Percentiles rank a stretch among this genome's conserved stretches.
Conservation (phyloP, 2,888 invertebrate genomes). For the Acrobasis suavella region DNA sequence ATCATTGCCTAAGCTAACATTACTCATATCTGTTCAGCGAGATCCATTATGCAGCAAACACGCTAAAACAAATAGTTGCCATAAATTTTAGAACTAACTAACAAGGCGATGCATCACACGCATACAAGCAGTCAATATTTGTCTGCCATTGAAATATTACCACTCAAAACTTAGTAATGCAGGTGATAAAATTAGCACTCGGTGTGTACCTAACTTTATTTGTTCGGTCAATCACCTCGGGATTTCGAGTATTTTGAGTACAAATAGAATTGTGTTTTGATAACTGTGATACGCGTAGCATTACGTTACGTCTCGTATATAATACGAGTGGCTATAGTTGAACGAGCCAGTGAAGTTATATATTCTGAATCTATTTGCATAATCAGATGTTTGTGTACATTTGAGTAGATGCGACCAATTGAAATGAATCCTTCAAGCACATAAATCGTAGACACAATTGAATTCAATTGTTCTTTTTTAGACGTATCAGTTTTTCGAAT, state of each 20-base stretch:
- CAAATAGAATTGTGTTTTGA: slow-evolving; percentile 14
- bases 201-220: slow-evolving; percentile 53
- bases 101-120: slow-evolving; percentile 12
- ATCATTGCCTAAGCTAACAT: slow-evolving; percentile 8
- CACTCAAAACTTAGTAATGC: slow-evolving; percentile 39
- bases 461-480: too few species aligned
- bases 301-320: too few species aligned
- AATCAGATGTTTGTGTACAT: too few species aligned
- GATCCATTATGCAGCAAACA: slow-evolving; percentile 2
- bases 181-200: slow-evolving; percentile 68
- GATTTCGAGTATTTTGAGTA: slow-evolving; percentile 6
- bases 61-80: slow-evolving; percentile 9
- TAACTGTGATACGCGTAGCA: slow-evolving; percentile 17
- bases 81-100: slow-evolving; percentile 21
- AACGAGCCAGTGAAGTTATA: too few species aligned
- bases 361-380: too few species aligned
- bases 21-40: slow-evolving; percentile 1
- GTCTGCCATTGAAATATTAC: slow-evolving; percentile 41
- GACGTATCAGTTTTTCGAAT: too few species aligned
- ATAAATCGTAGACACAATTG: too few species aligned
- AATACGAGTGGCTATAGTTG: too few species aligned
- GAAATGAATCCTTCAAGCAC: too few species aligned
- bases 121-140: slow-evolving; percentile 41
- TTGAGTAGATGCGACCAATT: too few species aligned
- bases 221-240: slow-evolving; percentile 51